Conservation (phyloP, 1,140 invertebrate species). For the Drosophila trapezifrons region DNA sequence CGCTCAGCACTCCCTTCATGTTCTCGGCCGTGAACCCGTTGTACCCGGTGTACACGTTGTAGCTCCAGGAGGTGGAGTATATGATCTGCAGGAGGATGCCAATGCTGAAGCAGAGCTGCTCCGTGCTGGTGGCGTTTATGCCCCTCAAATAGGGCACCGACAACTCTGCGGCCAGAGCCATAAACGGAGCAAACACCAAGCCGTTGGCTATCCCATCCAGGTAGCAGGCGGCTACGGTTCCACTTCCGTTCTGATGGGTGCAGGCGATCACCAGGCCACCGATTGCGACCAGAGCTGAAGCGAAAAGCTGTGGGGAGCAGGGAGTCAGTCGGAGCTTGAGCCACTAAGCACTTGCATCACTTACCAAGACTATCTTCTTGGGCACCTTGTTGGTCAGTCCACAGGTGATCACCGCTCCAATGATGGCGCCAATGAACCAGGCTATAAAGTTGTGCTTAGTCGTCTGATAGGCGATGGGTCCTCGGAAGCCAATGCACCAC, state of each 20-base stretch:
- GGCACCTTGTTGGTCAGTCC: conserved; percentile 51
- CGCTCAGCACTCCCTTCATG: conserved; percentile 51
- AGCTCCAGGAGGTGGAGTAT: conserved; percentile 29
- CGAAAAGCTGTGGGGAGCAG: conserved; percentile 11
- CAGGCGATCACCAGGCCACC: conserved; percentile 42
- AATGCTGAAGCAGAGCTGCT: conserved; percentile 28
- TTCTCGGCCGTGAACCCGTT: conserved; percentile 33
- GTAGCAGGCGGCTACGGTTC: conserved; percentile 42
- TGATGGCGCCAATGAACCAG: conserved; percentile 70
- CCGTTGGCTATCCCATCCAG: conserved; percentile 68
- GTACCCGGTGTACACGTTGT: not conserved
- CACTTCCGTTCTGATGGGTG: conserved; percentile 6
- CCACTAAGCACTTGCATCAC: not conserved
- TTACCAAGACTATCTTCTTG: conserved; percentile 61
- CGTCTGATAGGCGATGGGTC: rapidly evolving
- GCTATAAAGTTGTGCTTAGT: conserved; percentile 41
- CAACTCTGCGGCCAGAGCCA: conserved; percentile 59
- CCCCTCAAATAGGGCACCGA: conserved; percentile 48
- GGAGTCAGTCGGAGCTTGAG: not conserved
- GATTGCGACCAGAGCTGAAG: conserved; percentile 35
- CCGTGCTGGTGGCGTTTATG: not conserved
- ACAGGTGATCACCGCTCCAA: conserved; percentile 48
- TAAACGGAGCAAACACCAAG: conserved; percentile 51
- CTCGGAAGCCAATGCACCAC: conserved; percentile 59
- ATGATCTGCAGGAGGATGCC: conserved; percentile 54